Percentiles rank a stretch among this genome's conserved stretches.
These are phyloP conservation scores for Potorous gilbertii DNA, from an alignment of 2,797 vertebrate genomes.

Conservation along the genomic window DNA sequence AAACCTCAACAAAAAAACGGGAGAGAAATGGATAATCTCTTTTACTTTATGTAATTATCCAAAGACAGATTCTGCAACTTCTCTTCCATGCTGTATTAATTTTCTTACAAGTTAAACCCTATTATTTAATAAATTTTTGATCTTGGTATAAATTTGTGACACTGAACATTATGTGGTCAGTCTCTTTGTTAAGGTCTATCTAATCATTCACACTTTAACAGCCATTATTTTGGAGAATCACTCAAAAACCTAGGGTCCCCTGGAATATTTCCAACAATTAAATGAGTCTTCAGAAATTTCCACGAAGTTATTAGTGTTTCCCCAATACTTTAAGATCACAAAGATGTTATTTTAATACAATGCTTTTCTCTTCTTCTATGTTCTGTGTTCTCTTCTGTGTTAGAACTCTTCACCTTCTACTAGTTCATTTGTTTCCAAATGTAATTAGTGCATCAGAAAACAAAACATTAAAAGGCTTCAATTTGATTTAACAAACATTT, in stretches of 20 bases:
- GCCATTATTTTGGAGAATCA: background rate
- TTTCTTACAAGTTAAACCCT: constrained; percentile 5
- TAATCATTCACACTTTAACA: background rate
- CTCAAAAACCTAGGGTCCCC: background rate
- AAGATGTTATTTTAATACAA: background rate
- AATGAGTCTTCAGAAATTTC: background rate
- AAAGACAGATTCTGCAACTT: background rate
- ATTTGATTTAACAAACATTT: background rate
- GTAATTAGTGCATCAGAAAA: background rate
- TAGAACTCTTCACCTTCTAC: background rate
- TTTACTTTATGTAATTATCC: constrained; percentile 21
- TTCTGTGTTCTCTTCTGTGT: background rate
- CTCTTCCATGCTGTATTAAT: background rate
- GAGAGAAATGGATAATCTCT: background rate
- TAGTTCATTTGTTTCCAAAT: background rate
- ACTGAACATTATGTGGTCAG: background rate
- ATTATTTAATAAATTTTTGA: background rate
- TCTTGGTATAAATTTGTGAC: background rate
- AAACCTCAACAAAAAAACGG: constrained; percentile 8
- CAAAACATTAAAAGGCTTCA: background rate
- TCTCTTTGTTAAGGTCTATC: background rate
- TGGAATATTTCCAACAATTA: background rate
- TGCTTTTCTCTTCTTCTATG: background rate
- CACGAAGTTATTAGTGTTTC: background rate
- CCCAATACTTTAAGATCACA: background rate